Conservation (phyloP, 2,888 invertebrate genomes). For the Drosophila nigricruria region DNA sequence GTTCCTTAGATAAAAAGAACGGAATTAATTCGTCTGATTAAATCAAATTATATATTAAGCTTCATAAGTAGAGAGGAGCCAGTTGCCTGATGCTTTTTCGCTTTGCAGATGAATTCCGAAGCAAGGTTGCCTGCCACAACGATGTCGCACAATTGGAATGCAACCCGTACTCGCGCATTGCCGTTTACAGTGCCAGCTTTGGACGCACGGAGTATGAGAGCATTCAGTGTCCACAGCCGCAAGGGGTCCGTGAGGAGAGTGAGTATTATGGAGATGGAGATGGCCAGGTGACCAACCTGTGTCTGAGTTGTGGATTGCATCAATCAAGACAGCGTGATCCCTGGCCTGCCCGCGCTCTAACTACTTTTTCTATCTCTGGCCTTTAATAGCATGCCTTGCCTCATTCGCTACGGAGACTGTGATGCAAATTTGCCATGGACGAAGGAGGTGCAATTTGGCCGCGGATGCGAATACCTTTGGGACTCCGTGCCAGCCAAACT, state of each 20-base stretch:
- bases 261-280: conserved; percentile 86
- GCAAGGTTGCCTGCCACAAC: conserved; percentile 97
- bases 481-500: conserved; percentile 92
- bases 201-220: conserved; percentile 96
- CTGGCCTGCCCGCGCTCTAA: conserved; percentile 4
- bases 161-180: conserved; percentile 94
- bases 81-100: background rate
- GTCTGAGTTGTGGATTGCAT: conserved; percentile 21
- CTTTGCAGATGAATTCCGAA: conserved; percentile 95
- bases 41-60: conserved; percentile 1
- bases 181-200: conserved; percentile 96
- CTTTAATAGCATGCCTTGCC: conserved; percentile 92
- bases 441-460: conserved; percentile 91
- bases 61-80: background rate
- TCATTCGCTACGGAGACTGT: conserved; percentile 95
- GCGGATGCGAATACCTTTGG: conserved; percentile 95
- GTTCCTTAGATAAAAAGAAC: background rate
- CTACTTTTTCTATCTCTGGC: conserved; percentile 21
- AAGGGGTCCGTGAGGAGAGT: conserved; percentile 95
- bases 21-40: background rate
- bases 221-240: conserved; percentile 94
- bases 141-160: conserved; percentile 95
- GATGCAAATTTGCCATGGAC: conserved; percentile 94
- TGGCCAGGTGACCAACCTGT: background rate
- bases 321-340: conserved; percentile 37